Percentiles rank a stretch among this genome's conserved stretches.
Conservation (phyloP, 2,888 invertebrate genomes). For the Frankliniella intonsa region DNA sequence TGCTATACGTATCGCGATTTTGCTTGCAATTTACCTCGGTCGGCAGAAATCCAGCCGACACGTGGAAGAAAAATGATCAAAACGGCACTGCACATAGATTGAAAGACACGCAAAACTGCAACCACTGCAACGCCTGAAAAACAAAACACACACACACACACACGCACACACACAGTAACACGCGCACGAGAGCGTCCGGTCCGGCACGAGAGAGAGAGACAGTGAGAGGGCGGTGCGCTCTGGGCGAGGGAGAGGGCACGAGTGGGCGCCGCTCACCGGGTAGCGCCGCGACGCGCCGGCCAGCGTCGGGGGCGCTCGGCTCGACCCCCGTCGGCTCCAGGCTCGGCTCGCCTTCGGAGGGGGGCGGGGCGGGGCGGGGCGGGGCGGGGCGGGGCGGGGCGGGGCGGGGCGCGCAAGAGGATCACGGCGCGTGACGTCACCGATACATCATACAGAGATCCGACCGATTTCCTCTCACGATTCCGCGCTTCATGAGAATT, state of each 20-base stretch:
- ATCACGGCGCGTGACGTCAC: not conserved
- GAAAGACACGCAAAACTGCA: too few species aligned
- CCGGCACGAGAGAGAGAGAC: not conserved
- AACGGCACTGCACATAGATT: too few species aligned
- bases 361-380: too few species aligned
- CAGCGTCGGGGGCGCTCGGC: not conserved
- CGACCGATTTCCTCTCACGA: too few species aligned
- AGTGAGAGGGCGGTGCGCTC: conserved; percentile 6
- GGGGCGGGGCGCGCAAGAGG: not conserved
- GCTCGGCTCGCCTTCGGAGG: too few species aligned
- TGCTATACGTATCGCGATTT: too few species aligned
- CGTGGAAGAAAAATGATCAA: too few species aligned
- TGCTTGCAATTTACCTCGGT: too few species aligned
- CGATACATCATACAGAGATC: too few species aligned
- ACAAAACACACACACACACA: not conserved
- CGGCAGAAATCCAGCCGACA: too few species aligned
- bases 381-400: not conserved
- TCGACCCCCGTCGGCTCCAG: too few species aligned
- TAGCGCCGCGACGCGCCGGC: not conserved
- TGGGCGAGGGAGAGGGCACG: not conserved
- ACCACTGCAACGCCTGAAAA: too few species aligned
- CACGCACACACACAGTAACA: not conserved
- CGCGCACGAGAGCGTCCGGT: not conserved
- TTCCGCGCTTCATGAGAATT: not conserved
- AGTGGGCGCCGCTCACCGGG: not conserved